phyloP scores from a whole-genome alignment of 2,888 invertebrate genomes.

The Oegoconia quadripuncta region DNA sequence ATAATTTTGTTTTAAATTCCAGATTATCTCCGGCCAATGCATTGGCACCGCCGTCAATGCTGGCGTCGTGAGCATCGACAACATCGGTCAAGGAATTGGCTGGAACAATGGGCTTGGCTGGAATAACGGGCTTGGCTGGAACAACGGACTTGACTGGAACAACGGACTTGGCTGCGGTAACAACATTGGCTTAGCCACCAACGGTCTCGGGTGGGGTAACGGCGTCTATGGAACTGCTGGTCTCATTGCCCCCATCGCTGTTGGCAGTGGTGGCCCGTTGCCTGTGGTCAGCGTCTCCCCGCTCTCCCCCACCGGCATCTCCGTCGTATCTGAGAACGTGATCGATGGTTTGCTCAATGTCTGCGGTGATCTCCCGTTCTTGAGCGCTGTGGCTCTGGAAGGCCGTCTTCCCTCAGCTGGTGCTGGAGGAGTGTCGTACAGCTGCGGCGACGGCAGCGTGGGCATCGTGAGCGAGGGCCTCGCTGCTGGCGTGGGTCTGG shows the following conservation, averaged over 20 bases:
- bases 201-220: too few species aligned
- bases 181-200: too few species aligned
- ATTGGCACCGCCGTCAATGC: slow-evolving; percentile 3
- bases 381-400: slow-evolving; percentile 29
- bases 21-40: slow-evolving; percentile 19
- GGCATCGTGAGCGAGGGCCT: slow-evolving; percentile 33
- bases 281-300: slow-evolving; percentile 33
- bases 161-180: background rate
- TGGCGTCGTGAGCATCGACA: background rate
- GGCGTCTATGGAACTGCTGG: slow-evolving; percentile 2
- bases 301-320: slow-evolving; percentile 37
- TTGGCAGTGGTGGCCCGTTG: slow-evolving; percentile 28
- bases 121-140: background rate
- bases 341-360: slow-evolving; percentile 30
- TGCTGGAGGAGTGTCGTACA: slow-evolving; percentile 37
- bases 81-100: slow-evolving; percentile 10
- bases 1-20: slow-evolving; percentile 7
- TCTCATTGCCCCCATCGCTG: slow-evolving; percentile 6
- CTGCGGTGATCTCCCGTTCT: slow-evolving; percentile 30
- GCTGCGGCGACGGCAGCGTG: slow-evolving; percentile 39
- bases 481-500: slow-evolving; percentile 3
- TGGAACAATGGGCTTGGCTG: background rate
- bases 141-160: background rate
- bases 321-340: slow-evolving; percentile 30
- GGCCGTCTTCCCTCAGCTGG: slow-evolving; percentile 35